Percentiles rank a stretch among this genome's conserved stretches.
Evolutionary conservation across 2,888 invertebrate species (phyloP).

Genomic region (Taphrorychus bicolor): DNA sequence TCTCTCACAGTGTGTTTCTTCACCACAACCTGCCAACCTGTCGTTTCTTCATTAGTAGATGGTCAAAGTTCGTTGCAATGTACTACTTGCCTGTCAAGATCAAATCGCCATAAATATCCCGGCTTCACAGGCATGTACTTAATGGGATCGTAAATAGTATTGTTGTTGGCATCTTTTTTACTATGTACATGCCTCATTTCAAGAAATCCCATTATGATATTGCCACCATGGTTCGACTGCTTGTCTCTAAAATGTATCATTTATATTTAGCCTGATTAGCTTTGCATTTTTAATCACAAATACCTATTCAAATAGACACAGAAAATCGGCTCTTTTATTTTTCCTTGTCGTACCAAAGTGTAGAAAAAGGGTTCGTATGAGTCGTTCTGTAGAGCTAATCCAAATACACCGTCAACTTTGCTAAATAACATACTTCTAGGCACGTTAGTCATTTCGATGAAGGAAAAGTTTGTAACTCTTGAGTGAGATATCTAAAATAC

Average conservation of each 20-base stretch:
- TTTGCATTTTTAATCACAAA: background rate
- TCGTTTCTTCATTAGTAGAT: too few relatives aligned
- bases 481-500: slow-evolving; percentile 65
- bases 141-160: slow-evolving; percentile 61
- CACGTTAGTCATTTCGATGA: slow-evolving; percentile 73
- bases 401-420: slow-evolving; percentile 76
- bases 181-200: slow-evolving; percentile 67
- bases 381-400: slow-evolving; percentile 66
- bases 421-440: slow-evolving; percentile 71
- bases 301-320: slow-evolving; percentile 76
- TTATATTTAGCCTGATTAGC: background rate
- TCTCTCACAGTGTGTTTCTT: too few relatives aligned
- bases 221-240: slow-evolving; percentile 64
- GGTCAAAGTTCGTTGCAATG: too few relatives aligned
- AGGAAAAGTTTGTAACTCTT: slow-evolving; percentile 68
- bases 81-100: slow-evolving; percentile 67
- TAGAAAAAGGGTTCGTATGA: slow-evolving; percentile 69
- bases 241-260: slow-evolving; percentile 63
- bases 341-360: slow-evolving; percentile 66
- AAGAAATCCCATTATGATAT: slow-evolving; percentile 68
- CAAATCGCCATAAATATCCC: slow-evolving; percentile 71
- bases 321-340: slow-evolving; percentile 65
- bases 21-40: too few relatives aligned
- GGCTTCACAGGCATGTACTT: slow-evolving; percentile 67
- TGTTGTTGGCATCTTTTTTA: slow-evolving; percentile 43